Evolutionary conservation across 2,888 invertebrate species (phyloP).

Genomic region (Trypoxylon attenuatum): DNA sequence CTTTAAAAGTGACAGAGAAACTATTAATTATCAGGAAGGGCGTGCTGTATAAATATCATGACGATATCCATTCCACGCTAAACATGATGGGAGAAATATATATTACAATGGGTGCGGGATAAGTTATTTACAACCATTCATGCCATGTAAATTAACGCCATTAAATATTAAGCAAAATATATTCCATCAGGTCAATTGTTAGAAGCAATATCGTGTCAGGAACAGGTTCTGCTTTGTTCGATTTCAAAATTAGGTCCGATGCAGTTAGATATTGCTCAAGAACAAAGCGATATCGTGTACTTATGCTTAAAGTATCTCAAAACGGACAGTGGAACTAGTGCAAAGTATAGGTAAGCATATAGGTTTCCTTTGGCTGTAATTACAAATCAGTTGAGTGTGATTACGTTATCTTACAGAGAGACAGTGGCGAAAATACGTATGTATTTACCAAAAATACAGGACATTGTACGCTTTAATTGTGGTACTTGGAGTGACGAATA

Average conservation of each 20-base stretch:
- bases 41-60: constrained; percentile 76
- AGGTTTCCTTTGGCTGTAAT: background rate
- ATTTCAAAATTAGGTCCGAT: constrained; percentile 73
- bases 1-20: no score
- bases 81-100: constrained; percentile 77
- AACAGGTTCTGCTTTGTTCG: constrained; percentile 77
- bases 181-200: constrained; percentile 69
- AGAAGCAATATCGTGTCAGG: constrained; percentile 74
- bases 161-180: background rate
- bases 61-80: constrained; percentile 73
- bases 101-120: constrained; percentile 75
- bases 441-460: constrained; percentile 76
- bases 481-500: constrained; percentile 77
- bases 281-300: constrained; percentile 80
- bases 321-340: constrained; percentile 39
- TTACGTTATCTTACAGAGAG: constrained; percentile 69
- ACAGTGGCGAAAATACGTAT: constrained; percentile 76
- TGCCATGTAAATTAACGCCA: background rate
- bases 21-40: constrained; percentile 74
- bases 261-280: background rate
- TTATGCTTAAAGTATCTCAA: constrained; percentile 77
- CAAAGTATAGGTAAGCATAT: constrained; percentile 22
- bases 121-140: constrained; percentile 1
- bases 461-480: constrained; percentile 76
- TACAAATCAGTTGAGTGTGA: background rate